Evolutionary conservation across 1,140 invertebrate genomes (phyloP), one percentile per base, ranked within the genome.

Genomic region (Brevipalpus yothersi): DNA sequence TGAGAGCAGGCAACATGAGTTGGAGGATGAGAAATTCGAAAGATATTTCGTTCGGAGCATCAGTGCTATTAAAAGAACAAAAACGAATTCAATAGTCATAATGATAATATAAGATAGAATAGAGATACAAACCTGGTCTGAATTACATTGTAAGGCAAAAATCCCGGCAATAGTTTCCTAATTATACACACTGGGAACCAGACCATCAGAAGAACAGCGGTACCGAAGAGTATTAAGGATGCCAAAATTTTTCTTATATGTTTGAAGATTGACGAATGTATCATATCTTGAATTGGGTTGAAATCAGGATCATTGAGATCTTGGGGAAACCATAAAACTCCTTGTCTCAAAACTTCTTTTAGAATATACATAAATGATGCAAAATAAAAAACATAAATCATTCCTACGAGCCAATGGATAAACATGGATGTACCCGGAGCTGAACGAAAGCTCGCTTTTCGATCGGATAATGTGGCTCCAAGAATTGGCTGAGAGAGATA

Each of bases 381-480:
- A 69, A 97, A 97, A 72, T 99, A 98, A 71, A 98, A 98, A 15
- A 98, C 90, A 71, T 95, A 98, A 1, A 98, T 82, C 90, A 97
- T 96, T 58, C 93, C 93, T n/a, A 93, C 84, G 11, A 97, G 77
- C 94, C 94, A 98, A 71, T 98, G 93, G 56, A 97, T 83, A 68
- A 98, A 98, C 77, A 96, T 88, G 0, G 87, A 92, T 0, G 92
- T 95, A 49, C 89, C 89, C 0, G 94, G 93, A n/a, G 67, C 65
- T 0, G 88, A 83, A 63, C 81, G 79, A 64, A 97, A 92, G 61
- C 84, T 87, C 0, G 80, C 77, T 71, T 93, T 82, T 51, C 93
- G 69, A 59, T 77, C 75, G 63, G 76, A 69, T 55, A 93, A 72
- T 9, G 84, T 86, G 5, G 86, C 86, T 73, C 95, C 90, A 68